These are phyloP conservation scores for Pardosa pseudoannulata DNA, from an alignment of 2,888 invertebrate species.

Conservation along the genomic window DNA sequence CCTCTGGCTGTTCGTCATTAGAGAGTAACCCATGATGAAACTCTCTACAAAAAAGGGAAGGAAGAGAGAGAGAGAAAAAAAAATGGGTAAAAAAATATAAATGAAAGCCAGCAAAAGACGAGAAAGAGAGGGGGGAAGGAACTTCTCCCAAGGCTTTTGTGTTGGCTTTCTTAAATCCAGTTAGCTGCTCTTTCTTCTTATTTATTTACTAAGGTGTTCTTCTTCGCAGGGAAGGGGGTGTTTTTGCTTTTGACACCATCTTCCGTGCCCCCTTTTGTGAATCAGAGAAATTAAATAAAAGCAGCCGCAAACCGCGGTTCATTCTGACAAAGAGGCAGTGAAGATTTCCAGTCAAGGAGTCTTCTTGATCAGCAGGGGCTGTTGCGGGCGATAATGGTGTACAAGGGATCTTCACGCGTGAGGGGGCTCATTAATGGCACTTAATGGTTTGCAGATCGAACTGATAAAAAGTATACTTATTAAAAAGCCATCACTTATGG, in stretches of 20 bases:
- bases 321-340: conserved; percentile 40
- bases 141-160: conserved; percentile 40
- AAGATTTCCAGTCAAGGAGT: conserved; percentile 18
- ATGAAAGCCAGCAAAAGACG: conserved; percentile 5
- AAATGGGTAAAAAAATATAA: conserved; percentile 11
- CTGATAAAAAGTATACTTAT: too few relatives aligned
- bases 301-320: conserved; percentile 46
- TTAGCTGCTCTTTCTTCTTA: conserved; percentile 36
- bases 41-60: conserved; percentile 7
- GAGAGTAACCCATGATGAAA: conserved; percentile 59
- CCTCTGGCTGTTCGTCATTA: conserved; percentile 55
- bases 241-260: conserved; percentile 63
- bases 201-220: conserved; percentile 51
- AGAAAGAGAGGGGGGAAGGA: conserved; percentile 5
- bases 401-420: background rate
- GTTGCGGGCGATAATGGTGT: background rate
- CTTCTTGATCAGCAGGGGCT: conserved; percentile 1
- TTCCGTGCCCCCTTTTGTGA: conserved; percentile 52
- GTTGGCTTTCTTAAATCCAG: conserved; percentile 61
- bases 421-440: too few relatives aligned
- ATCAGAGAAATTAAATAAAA: conserved; percentile 69
- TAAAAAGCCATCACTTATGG: too few relatives aligned
- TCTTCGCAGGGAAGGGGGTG: background rate
- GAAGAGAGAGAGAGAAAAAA: background rate
- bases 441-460: too few relatives aligned